Evolutionary conservation across 2,888 invertebrate species (phyloP).

Genomic region (Tenodera sinensis): DNA sequence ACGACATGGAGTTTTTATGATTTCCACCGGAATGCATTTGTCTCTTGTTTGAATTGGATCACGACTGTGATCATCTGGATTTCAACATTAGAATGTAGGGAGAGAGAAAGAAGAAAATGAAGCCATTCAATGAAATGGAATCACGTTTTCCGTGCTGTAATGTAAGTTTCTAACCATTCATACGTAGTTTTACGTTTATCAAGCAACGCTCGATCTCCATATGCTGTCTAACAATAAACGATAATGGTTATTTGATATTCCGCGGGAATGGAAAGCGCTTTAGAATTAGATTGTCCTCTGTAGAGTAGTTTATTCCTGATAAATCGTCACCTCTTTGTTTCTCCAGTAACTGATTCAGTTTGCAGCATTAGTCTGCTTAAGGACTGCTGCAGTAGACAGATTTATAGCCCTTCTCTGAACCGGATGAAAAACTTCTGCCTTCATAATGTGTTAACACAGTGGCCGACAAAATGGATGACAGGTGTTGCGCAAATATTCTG

Average conservation of each 20-base stretch:
- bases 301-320: background rate
- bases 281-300: background rate
- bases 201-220: no score
- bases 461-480: background rate
- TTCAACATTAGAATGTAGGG: background rate
- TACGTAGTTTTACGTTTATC: background rate
- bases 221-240: no score
- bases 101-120: background rate
- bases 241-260: background rate
- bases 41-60: background rate
- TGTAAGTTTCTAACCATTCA: background rate
- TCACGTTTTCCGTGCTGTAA: background rate
- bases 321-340: conserved; percentile 15
- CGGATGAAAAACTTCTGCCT: background rate
- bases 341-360: background rate
- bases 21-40: background rate
- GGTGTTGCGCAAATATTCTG: background rate
- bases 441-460: background rate
- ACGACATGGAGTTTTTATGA: background rate
- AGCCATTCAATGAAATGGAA: background rate
- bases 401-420: background rate
- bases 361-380: background rate
- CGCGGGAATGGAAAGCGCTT: background rate
- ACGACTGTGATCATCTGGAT: background rate
- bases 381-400: background rate